Evolutionary conservation across 2,888 invertebrate species (phyloP).

Genomic region (Acronicta leporina): DNA sequence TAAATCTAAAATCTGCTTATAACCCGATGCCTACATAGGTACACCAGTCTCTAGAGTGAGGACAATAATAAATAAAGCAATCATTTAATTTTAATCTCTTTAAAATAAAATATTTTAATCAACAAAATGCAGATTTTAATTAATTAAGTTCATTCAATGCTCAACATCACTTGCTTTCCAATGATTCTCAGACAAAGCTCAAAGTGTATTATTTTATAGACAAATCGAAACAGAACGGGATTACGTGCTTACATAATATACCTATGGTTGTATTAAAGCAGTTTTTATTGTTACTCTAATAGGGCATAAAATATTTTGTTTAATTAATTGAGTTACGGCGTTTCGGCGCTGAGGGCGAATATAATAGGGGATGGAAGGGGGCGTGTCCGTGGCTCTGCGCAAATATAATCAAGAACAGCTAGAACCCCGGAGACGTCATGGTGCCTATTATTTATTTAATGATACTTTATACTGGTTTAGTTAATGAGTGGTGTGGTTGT

Average conservation of each 20-base stretch:
- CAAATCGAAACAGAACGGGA: slow-evolving; percentile 77
- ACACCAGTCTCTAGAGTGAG: too few species aligned
- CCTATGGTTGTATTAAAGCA: slow-evolving; percentile 23
- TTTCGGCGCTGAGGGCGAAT: slow-evolving; percentile 65
- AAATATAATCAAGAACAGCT: slow-evolving; percentile 86
- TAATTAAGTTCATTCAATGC: slow-evolving; percentile 85
- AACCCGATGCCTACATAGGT: too few species aligned
- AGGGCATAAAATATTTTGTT: slow-evolving; percentile 56
- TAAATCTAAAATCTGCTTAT: too few species aligned
- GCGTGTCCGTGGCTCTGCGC: slow-evolving; percentile 86
- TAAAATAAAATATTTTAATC: slow-evolving; percentile 65
- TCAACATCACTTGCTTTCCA: slow-evolving; percentile 85
- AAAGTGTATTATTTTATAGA: slow-evolving; percentile 89
- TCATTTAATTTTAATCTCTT: slow-evolving; percentile 15
- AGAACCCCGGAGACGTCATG: slow-evolving; percentile 58
- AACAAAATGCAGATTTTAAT: slow-evolving; percentile 79
- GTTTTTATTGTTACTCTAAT: slow-evolving; percentile 13
- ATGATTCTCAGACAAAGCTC: slow-evolving; percentile 85
- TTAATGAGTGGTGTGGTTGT: too few species aligned
- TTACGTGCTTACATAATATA: slow-evolving; percentile 72
- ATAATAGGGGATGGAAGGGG: slow-evolving; percentile 87
- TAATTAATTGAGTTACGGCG: slow-evolving; percentile 59
- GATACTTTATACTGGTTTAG: not conserved
- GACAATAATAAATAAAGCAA: slow-evolving; percentile 11
- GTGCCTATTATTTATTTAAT: not conserved